Base-by-base conservation (phyloP, 2,888 invertebrate species). In the Pristionchus entomophagus region DNA sequence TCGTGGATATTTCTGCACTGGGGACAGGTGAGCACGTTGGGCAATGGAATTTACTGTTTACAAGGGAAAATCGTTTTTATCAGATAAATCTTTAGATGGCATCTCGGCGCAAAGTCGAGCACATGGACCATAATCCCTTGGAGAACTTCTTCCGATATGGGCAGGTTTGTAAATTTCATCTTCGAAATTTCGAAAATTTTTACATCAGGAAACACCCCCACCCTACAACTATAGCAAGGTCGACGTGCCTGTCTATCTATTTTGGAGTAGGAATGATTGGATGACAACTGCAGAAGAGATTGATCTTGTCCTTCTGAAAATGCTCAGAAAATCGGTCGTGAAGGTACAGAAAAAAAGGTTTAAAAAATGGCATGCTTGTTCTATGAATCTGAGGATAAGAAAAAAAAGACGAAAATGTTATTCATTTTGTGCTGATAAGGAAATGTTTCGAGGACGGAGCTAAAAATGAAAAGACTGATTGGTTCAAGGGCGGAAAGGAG, bases 221-320 rank as follows among this genome's bases (percentile, higher is more conserved):
- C 38, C 38, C n/a, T 73, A 73, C 73, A n/a, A 73, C 73, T 73
- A 73, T 35, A 8, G 1, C n/a, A 1, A n/a, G n/a, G n/a, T n/a
- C n/a, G 6, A 5, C 26, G n/a, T n/a, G 0, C 41, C 38, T 41
- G 73, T 73, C 1, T 73, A 73, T 19, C 73, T 73, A n/a, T 73
- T 73, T n/a, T 73, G 73, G 73, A 73, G 73, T 17, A 41, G 41
- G 14, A 35, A 73, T n/a, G 73, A 73, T 8, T 73, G 73, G 73
- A 10, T 73, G 73, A 73, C 73, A 0, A 73, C 73, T 22, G n/a
- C 41, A 5, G 73, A 73, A 10, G 73, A 73, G 5, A 41, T 73
- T 5, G 73, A 73, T 10, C 5, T 41, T 5, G n/a, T 73, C 1
- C 22, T 41, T n/a, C 22, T n/a, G 41, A 73, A 41, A n/a, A 19